A percentile compares a stretch with the other conserved stretches of the same genome.
These are phyloP conservation scores for Diaprepes abbreviatus DNA, from an alignment of 2,888 invertebrate genomes.

Conservation along the genomic window DNA sequence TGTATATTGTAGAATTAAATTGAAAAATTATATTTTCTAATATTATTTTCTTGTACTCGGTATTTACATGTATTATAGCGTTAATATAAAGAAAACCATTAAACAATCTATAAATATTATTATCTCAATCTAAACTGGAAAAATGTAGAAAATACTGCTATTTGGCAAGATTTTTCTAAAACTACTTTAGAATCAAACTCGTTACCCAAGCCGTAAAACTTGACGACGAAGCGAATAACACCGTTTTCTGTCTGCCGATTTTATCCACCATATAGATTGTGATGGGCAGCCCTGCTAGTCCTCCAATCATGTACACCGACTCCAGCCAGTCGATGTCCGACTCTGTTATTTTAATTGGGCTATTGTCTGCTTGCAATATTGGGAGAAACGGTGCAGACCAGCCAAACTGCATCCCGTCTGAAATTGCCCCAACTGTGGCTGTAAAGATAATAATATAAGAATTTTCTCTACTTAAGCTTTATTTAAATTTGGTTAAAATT, in stretches of 20 bases:
- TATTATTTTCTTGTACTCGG: too few relatives aligned
- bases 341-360: conserved; percentile 59
- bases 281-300: conserved; percentile 59
- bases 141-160: background rate
- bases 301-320: conserved; percentile 55
- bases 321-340: conserved; percentile 54
- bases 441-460: conserved; percentile 47
- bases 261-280: conserved; percentile 58
- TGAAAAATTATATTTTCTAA: too few relatives aligned
- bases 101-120: background rate
- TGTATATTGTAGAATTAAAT: too few relatives aligned
- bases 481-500: background rate
- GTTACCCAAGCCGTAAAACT: conserved; percentile 60
- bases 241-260: conserved; percentile 59
- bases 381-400: conserved; percentile 64
- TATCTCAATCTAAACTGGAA: background rate
- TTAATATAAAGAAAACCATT: too few relatives aligned
- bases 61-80: too few relatives aligned
- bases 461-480: background rate
- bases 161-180: background rate
- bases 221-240: conserved; percentile 59
- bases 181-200: background rate
- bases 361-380: conserved; percentile 55
- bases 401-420: conserved; percentile 65
- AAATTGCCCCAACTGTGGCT: conserved; percentile 63